Conservation (phyloP, 1,140 invertebrate genomes). For the Mizuhopecten yessoensis region DNA sequence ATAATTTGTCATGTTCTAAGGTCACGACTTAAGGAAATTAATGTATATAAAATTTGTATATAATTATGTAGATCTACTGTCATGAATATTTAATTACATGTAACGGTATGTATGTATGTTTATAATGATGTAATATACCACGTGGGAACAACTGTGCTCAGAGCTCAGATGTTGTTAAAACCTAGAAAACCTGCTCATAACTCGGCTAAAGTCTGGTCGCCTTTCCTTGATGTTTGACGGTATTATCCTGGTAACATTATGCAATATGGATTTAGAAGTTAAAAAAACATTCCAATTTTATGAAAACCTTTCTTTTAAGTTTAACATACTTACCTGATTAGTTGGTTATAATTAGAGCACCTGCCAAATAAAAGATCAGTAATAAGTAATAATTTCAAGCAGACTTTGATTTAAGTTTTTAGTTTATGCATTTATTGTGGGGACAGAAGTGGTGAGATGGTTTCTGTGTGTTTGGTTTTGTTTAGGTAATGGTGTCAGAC, state of each 20-base stretch:
- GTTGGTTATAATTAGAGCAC: too few relatives aligned
- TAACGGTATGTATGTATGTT: not conserved
- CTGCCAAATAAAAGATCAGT: too few relatives aligned
- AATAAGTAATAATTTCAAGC: too few relatives aligned
- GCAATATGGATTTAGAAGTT: too few relatives aligned
- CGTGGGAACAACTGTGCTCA: not conserved
- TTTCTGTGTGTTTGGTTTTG: not conserved
- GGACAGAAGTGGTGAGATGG: not conserved
- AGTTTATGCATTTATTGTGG: not conserved
- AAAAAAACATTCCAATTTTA: too few relatives aligned
- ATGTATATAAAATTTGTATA: constrained; percentile 30
- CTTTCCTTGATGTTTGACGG: too few relatives aligned
- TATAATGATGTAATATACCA: not conserved
- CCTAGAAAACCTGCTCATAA: too few relatives aligned
- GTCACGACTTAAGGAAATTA: not conserved
- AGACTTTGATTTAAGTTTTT: too few relatives aligned
- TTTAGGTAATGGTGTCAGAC: not conserved
- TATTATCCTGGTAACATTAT: not conserved
- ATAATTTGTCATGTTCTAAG: not conserved
- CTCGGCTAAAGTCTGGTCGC: too few relatives aligned
- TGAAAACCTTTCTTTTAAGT: too few relatives aligned
- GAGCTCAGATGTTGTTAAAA: too few relatives aligned
- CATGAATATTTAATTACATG: constrained; percentile 20
- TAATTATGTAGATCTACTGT: not conserved
- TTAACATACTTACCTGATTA: too few relatives aligned